Evolutionary conservation across 2,797 vertebrate genomes (phyloP).

Genomic region (Hemibagrus guttatus): DNA sequence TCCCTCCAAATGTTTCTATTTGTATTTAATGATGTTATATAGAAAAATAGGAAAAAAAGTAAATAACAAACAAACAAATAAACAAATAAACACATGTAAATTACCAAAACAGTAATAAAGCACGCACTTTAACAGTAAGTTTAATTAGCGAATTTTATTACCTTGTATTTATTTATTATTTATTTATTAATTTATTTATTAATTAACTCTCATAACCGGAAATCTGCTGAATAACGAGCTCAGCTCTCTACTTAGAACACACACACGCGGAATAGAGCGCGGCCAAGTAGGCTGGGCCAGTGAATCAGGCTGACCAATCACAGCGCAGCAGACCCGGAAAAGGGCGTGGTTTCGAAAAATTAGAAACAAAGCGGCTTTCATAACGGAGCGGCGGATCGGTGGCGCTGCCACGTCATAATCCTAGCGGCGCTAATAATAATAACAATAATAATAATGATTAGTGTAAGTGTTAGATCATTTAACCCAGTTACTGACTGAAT

Average conservation of each 20-base stretch:
- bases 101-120: background rate
- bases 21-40: background rate
- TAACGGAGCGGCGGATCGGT: too few species aligned
- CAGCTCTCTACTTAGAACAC: background rate
- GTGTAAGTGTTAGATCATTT: background rate
- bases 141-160: background rate
- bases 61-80: background rate
- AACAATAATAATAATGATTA: too few species aligned
- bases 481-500: background rate
- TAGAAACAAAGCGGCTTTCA: background rate
- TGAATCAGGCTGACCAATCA: background rate
- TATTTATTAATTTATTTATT: background rate
- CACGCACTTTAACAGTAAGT: background rate
- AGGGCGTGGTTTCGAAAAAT: background rate
- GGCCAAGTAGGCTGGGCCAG: background rate
- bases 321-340: background rate
- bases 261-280: background rate
- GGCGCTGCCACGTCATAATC: constrained; percentile 26
- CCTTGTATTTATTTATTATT: background rate
- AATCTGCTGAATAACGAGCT: background rate
- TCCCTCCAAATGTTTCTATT: background rate
- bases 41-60: background rate
- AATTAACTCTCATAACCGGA: background rate
- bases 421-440: background rate
- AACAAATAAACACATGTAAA: background rate